Percentiles rank a stretch among this genome's conserved stretches.
Evolutionary conservation across 2,113 vertebrate genomes (phyloP).

Genomic region (Muscicapa adusta): DNA sequence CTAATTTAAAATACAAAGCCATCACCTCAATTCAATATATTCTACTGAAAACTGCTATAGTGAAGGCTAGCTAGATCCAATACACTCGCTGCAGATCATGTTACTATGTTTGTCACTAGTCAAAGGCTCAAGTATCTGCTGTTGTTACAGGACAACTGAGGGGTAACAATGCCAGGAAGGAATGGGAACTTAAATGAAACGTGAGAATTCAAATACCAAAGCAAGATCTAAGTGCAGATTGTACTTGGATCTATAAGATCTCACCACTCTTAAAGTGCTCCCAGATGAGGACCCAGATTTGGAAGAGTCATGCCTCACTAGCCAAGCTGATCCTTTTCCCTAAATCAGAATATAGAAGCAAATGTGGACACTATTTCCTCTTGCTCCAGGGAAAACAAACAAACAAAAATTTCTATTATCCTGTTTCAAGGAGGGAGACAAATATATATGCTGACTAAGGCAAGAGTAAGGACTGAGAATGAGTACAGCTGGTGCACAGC

Average conservation of each 20-base stretch:
- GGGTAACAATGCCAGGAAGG: background rate
- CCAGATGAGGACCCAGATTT: background rate
- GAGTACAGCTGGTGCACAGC: background rate
- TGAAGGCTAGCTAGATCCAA: background rate
- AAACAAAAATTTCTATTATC: background rate
- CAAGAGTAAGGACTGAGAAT: background rate
- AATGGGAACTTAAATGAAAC: background rate
- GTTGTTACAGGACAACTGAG: background rate
- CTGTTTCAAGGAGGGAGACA: background rate
- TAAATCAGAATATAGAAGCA: background rate
- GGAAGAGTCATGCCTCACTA: background rate
- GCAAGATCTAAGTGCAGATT: background rate
- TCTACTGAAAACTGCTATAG: background rate
- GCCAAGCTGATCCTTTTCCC: background rate
- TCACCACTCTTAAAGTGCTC: background rate
- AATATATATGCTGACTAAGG: background rate
- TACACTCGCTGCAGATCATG: fast-evolving
- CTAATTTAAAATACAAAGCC: background rate
- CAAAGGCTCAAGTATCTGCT: background rate
- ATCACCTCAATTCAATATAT: background rate
- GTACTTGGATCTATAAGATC: background rate
- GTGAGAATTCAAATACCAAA: background rate
- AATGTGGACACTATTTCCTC: background rate
- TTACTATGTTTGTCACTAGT: background rate
- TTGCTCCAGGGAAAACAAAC: background rate